Evolutionary conservation across 2,113 vertebrate species (phyloP), one percentile per base, ranked within the genome.

Genomic region (Elachura formosa): DNA sequence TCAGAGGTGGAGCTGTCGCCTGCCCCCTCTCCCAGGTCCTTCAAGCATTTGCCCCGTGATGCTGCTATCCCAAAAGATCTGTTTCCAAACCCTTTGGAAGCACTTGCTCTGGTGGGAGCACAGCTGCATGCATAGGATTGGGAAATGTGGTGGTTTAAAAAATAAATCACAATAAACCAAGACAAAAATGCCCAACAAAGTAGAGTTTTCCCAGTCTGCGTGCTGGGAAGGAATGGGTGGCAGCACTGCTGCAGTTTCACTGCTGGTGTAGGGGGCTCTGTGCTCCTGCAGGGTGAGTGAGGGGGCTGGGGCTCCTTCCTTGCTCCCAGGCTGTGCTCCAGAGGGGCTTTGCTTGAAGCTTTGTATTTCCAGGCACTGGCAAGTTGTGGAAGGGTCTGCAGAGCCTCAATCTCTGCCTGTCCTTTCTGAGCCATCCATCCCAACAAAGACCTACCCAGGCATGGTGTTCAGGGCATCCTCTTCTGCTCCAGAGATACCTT

Each of bases 21-120:
- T 90, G 90, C 90, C 94, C 94, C 76, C 71, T 92, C 85, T 93
- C 89, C 84, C 3, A 66, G 59, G 78, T 66, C 40, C 12, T 63
- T 54, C 12, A 51, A 13, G 74, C 28, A 11, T 74, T 90, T 94
- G 86, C 68, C 88, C 94, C 14, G 2, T 52, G 38, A 3, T 77
- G 68, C 55, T 61, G 59, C 89, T 73, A 49, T 77, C 54, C 51
- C 61, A 68, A 52, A n/a, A 0, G 1, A 28, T 48, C 36, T 46
- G 1, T 40, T 72, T 23, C 46, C 43, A 56, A 45, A 19, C n/a
- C 73, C 49, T 80, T 61, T 63, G 55, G 25, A 31, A 61, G 64
- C 68, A 58, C 62, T 38, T 46, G 56, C 48, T 62, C 36, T 9
- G 3, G 41, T 41, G 69, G 54, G 25, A 68, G 51, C 5, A 45